phyloP scores from a whole-genome alignment of 2,113 vertebrate genomes.

The Lanius ludovicianus region DNA sequence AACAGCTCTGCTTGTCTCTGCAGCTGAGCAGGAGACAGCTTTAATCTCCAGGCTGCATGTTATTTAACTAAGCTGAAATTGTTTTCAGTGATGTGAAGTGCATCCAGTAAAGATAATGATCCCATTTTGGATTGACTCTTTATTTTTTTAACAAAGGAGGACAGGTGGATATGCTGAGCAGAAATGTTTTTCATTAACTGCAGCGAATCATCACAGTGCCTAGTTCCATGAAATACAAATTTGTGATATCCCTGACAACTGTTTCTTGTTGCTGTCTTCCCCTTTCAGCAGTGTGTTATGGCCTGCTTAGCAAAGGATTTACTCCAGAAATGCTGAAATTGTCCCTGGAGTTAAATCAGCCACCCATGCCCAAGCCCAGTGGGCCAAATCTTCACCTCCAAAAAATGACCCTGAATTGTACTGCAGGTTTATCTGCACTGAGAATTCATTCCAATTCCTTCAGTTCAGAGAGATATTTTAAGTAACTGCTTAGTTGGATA shows the following conservation, averaged over 20 bases:
- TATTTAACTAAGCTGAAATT: conserved; percentile 60
- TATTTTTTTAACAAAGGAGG: conserved; percentile 26
- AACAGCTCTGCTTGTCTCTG: conserved; percentile 1
- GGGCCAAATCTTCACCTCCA: background rate
- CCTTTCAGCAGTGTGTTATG: background rate
- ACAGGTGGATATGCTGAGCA: conserved; percentile 16
- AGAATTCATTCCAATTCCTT: background rate
- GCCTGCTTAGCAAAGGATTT: background rate
- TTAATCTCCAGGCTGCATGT: conserved; percentile 25
- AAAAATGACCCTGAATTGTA: background rate
- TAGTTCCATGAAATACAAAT: background rate
- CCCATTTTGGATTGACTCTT: background rate
- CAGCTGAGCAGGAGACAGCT: conserved; percentile 46
- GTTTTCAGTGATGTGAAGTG: conserved; percentile 11
- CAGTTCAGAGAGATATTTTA: background rate
- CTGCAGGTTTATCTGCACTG: background rate
- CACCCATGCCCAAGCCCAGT: background rate
- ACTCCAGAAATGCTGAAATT: fast-evolving
- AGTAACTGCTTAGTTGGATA: background rate
- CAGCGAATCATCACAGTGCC: background rate
- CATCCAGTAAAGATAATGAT: conserved; percentile 36
- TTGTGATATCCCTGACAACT: background rate
- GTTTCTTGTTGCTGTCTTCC: background rate
- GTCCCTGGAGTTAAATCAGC: background rate
- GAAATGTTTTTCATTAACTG: conserved; percentile 32